These are phyloP conservation scores for Dasyprocta punctata DNA, from an alignment of 2,113 vertebrate species.

Conservation along the genomic window DNA sequence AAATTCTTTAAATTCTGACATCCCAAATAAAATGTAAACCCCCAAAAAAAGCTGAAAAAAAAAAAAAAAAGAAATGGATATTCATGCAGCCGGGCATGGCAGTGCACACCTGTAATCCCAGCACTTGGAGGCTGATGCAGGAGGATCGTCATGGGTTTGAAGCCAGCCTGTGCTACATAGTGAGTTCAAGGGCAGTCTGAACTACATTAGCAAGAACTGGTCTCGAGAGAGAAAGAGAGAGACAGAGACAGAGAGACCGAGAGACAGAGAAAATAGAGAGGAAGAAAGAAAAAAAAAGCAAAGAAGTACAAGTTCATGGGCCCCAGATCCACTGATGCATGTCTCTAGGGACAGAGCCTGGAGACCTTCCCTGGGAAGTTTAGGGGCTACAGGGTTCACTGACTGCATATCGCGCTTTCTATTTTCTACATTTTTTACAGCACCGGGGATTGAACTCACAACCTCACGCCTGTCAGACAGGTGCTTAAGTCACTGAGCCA, in stretches of 20 bases:
- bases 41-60: neutral
- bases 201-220: neutral
- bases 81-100: neutral
- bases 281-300: neutral
- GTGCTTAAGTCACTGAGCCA: no score
- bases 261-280: neutral
- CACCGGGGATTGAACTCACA: no score
- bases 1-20: neutral
- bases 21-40: neutral
- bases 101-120: neutral
- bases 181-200: neutral
- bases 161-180: neutral
- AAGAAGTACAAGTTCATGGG: neutral
- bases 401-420: accelerated
- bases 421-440: neutral
- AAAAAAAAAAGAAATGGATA: neutral
- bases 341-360: neutral
- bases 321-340: accelerated
- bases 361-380: neutral
- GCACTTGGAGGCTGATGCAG: neutral
- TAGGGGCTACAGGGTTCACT: neutral
- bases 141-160: neutral
- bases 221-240: neutral
- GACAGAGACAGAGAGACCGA: no score
- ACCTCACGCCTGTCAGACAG: no score